phyloP scores from a whole-genome alignment of 1,140 invertebrate genomes.

The Papilio glaucus region DNA sequence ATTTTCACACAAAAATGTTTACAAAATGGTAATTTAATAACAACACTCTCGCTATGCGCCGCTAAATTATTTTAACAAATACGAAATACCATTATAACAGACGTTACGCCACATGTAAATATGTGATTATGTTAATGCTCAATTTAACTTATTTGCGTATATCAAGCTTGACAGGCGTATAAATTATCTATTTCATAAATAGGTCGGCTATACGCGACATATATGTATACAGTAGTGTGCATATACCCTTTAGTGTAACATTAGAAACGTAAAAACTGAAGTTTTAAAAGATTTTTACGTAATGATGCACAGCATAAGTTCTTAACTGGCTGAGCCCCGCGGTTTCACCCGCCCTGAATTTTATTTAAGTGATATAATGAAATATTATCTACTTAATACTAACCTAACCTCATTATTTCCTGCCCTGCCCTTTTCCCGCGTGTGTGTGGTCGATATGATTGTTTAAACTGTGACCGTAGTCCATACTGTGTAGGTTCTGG shows the following conservation, averaged over 20 bases:
- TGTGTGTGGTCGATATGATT: too few species aligned
- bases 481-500: too few species aligned
- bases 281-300: too few species aligned
- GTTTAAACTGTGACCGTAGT: too few species aligned
- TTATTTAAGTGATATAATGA: too few species aligned
- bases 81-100: conserved; percentile 19
- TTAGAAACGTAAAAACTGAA: too few species aligned
- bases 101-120: conserved; percentile 23
- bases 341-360: too few species aligned
- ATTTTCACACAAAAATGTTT: conserved; percentile 5
- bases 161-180: conserved; percentile 7
- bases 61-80: conserved; percentile 27
- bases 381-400: too few species aligned
- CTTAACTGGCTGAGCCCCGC: too few species aligned
- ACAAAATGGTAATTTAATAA: conserved; percentile 26
- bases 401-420: too few species aligned
- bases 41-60: background rate
- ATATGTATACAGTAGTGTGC: background rate
- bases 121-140: conserved; percentile 22
- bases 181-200: conserved; percentile 24
- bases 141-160: conserved; percentile 22
- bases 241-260: background rate
- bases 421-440: too few species aligned
- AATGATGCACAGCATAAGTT: too few species aligned
- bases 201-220: background rate